Evolutionary conservation across 2,113 vertebrate species (phyloP), one percentile per base, ranked within the genome.

Genomic region (Ondatra zibethicus): DNA sequence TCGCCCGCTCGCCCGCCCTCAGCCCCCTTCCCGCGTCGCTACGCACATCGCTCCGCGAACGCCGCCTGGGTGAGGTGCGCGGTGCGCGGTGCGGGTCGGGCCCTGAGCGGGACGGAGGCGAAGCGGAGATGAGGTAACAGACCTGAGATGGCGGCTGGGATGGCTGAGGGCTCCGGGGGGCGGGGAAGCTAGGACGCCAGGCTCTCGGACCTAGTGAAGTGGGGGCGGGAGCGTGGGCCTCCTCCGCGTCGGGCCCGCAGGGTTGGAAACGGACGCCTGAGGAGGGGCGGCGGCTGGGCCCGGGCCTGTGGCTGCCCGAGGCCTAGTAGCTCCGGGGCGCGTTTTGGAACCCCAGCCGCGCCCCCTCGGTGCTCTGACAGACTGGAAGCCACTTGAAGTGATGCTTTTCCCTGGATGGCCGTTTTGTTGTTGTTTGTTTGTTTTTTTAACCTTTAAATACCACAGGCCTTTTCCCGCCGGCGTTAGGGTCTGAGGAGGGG

Each of bases 261-360:
- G 33, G 31, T 1, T 50, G 88, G 70, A 91, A 93, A 90, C 93
- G 72, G 92, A 93, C 85, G 92, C 39, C 58, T 4, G 58, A 77
- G 63, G 42, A 33, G 55, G 3, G 82, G 68, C n/a, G 19, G 39
- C n/a, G 47, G 17, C 33, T 3, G 66, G 50, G 6, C 65, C 66
- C 0, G 33, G 86, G 93, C 92, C 92, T 21, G 31, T 5, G 14
- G 33, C 61, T 68, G 80, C 33, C 47, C 33, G 7, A 72, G 78
- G 92, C 85, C 92, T 88, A 14, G 36, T 16, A 27, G 66, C 45
- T 27, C 81, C 31, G 1, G 39, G 66, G 23, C 39, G 0, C 9
- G n/a, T 33, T 92, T 42, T 42, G 45, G 58, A 92, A 77, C 52
- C 6, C 9, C 25, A 61, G 61, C 14, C 77, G n/a, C 4, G 23